Conservation (phyloP, 2,113 vertebrate genomes). For the Microtus ochrogaster region DNA sequence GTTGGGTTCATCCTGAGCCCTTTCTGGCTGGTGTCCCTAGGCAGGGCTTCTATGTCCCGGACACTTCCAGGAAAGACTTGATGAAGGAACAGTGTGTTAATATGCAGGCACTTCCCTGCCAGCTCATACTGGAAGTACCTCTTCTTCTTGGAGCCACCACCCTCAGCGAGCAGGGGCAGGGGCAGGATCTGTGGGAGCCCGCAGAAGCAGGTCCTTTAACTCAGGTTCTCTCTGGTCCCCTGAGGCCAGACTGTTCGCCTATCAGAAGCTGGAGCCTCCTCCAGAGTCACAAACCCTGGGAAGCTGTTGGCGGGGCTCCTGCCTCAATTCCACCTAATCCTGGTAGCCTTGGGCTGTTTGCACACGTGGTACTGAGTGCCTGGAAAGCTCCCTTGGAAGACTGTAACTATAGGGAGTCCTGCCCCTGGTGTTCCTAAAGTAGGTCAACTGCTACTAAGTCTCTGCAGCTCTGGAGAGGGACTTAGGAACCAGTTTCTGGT, state of each 20-base stretch:
- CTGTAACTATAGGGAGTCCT: not conserved
- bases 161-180: not conserved
- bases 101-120: not conserved
- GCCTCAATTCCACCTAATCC: not conserved
- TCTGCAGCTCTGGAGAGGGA: not conserved
- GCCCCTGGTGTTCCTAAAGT: not conserved
- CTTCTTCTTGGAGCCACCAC: not conserved
- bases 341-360: not conserved
- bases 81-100: not conserved
- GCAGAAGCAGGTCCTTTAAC: not conserved
- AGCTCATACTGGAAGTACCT: not conserved
- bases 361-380: fast-evolving
- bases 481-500: not conserved
- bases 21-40: not conserved
- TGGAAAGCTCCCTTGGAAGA: not conserved
- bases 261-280: not conserved
- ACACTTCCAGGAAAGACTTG: not conserved
- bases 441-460: fast-evolving
- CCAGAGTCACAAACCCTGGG: not conserved
- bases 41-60: too few species aligned
- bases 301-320: not conserved
- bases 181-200: not conserved
- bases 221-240: not conserved
- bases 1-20: not conserved
- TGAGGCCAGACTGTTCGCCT: not conserved